Evolutionary conservation across 1,140 invertebrate species (phyloP).

Genomic region (Gerris buenoi): DNA sequence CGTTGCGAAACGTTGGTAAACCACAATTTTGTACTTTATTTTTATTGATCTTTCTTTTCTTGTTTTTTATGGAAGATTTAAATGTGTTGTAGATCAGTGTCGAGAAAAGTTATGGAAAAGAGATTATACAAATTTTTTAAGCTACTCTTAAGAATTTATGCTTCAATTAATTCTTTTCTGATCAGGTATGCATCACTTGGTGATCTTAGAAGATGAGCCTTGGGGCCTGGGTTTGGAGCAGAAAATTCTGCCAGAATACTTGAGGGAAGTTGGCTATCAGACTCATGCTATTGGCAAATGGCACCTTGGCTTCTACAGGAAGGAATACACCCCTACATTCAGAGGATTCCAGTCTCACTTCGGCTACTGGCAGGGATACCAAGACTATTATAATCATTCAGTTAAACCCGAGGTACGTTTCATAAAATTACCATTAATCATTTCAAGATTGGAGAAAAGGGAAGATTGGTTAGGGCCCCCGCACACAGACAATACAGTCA

Average conservation of each 20-base stretch:
- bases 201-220: constrained; percentile 53
- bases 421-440: too few relatives aligned
- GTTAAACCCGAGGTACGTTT: constrained; percentile 32
- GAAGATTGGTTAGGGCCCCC: too few relatives aligned
- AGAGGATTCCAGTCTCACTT: constrained; percentile 75
- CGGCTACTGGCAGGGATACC: constrained; percentile 66
- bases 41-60: too few relatives aligned
- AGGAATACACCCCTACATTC: constrained; percentile 56
- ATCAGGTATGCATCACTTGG: constrained; percentile 63
- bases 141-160: too few relatives aligned
- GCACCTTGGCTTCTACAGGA: constrained; percentile 60
- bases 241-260: constrained; percentile 56
- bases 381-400: constrained; percentile 67
- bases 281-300: constrained; percentile 84
- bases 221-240: constrained; percentile 53
- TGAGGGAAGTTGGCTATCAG: constrained; percentile 58
- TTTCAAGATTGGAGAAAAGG: too few relatives aligned
- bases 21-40: too few relatives aligned
- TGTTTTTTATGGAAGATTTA: too few relatives aligned
- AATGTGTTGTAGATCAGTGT: too few relatives aligned
- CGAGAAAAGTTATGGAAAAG: too few relatives aligned
- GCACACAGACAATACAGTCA: too few relatives aligned
- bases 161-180: constrained; percentile 5
- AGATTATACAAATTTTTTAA: too few relatives aligned
- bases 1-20: too few relatives aligned